Evolutionary conservation across 53 echinoderm and acorn worm species (phyloP).

Genomic region (Actinopyga echinites): DNA sequence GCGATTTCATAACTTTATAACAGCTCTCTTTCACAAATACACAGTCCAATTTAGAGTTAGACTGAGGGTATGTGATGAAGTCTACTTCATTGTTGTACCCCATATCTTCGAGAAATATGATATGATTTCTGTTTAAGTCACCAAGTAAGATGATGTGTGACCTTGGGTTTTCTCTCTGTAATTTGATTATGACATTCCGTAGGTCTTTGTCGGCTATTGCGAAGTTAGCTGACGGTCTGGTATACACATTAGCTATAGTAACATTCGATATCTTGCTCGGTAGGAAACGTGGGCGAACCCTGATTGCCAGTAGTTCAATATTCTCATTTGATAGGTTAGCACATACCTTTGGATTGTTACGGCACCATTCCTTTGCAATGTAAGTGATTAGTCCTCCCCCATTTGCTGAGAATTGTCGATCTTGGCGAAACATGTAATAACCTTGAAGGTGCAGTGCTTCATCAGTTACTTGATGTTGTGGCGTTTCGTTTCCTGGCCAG

Average conservation of each 20-base stretch:
- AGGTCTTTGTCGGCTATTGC: neutral
- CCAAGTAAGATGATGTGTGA: neutral
- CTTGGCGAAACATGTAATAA: conserved; percentile 22
- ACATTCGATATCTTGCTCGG: neutral
- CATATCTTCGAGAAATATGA: neutral
- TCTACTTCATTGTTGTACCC: neutral
- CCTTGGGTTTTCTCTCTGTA: neutral
- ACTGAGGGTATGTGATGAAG: neutral
- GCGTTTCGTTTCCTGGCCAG: neutral
- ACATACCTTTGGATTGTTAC: neutral
- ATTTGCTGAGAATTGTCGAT: neutral
- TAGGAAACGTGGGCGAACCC: neutral
- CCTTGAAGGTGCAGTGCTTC: neutral
- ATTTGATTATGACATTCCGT: neutral
- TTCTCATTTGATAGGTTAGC: neutral
- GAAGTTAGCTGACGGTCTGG: neutral
- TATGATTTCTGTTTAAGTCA: neutral
- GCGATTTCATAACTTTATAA: neutral
- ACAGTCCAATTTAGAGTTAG: neutral
- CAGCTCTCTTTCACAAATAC: neutral
- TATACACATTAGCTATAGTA: neutral
- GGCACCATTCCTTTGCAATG: neutral
- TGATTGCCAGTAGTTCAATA: neutral
- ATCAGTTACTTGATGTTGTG: conserved; percentile 9
- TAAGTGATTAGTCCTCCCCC: conserved; percentile 5